Conservation (phyloP, 2,888 invertebrate species). For the Octonoba sinensis region DNA sequence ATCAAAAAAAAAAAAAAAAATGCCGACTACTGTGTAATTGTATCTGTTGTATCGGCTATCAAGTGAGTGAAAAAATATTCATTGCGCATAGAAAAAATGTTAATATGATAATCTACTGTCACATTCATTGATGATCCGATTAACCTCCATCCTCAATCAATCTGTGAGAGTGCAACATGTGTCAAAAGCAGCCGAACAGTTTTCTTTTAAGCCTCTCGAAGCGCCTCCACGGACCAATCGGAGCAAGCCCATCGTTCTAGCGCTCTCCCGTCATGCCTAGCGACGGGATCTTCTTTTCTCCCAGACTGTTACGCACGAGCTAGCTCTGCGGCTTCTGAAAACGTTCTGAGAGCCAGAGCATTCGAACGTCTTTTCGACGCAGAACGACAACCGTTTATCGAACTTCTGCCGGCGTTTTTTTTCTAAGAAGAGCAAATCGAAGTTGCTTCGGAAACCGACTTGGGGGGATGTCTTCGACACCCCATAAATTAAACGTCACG, state of each 20-base stretch:
- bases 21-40: too few species aligned
- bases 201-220: slow-evolving; percentile 34
- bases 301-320: slow-evolving; percentile 28
- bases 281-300: slow-evolving; percentile 23
- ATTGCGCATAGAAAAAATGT: too few species aligned
- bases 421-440: not conserved
- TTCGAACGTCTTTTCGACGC: not conserved
- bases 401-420: not conserved
- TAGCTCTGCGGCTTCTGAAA: slow-evolving; percentile 9
- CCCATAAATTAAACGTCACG: slow-evolving; percentile 49
- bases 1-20: too few species aligned
- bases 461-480: slow-evolving; percentile 40
- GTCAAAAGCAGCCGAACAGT: slow-evolving; percentile 56
- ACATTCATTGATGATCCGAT: slow-evolving; percentile 38
- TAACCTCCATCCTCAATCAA: slow-evolving; percentile 19
- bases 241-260: slow-evolving; percentile 24
- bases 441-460: not conserved
- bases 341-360: not conserved
- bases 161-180: slow-evolving; percentile 52
- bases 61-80: too few species aligned
- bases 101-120: slow-evolving; percentile 15
- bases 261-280: slow-evolving; percentile 46
- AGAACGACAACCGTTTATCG: not conserved
- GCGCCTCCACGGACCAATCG: slow-evolving; percentile 50
- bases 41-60: too few species aligned